These are phyloP conservation scores for Lepus oiostolus DNA, from an alignment of 2,797 vertebrate genomes.

Conservation along the genomic window DNA sequence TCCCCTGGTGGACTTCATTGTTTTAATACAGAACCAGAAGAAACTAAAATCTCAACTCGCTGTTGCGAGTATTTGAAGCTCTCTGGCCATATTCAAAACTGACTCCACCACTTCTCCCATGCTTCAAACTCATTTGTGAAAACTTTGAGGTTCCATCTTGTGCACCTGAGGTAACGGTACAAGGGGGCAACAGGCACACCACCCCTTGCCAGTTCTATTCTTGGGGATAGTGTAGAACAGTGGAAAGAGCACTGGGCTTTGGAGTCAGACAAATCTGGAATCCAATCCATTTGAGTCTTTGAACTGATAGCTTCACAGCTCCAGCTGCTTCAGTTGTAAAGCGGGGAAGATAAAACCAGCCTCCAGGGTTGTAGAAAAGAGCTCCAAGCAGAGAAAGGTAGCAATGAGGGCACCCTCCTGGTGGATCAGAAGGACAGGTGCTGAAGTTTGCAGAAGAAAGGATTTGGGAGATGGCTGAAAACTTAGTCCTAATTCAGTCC, in stretches of 20 bases:
- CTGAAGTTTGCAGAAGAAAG: neutral
- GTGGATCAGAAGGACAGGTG: neutral
- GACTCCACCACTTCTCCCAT: neutral
- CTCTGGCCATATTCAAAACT: conserved; percentile 27
- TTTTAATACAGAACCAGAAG: neutral
- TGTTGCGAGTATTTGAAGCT: conserved; percentile 16
- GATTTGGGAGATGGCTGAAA: neutral
- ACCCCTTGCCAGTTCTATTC: neutral
- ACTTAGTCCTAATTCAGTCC: neutral
- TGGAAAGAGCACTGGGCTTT: neutral
- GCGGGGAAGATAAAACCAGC: neutral
- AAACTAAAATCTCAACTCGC: neutral
- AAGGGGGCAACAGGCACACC: neutral
- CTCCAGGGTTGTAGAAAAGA: neutral
- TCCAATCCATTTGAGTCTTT: conserved; percentile 2
- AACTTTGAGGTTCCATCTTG: neutral
- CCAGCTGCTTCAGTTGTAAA: neutral
- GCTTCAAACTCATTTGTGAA: neutral
- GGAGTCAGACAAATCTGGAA: neutral
- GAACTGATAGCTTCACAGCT: neutral
- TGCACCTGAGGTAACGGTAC: neutral
- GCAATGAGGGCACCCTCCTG: neutral
- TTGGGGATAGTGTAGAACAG: neutral
- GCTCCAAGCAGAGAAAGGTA: neutral
- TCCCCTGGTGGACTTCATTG: neutral